A percentile compares a stretch with the other conserved stretches of the same genome.
phyloP scores from a whole-genome alignment of 1,140 invertebrate genomes.

The Hypothenemus hampei region DNA sequence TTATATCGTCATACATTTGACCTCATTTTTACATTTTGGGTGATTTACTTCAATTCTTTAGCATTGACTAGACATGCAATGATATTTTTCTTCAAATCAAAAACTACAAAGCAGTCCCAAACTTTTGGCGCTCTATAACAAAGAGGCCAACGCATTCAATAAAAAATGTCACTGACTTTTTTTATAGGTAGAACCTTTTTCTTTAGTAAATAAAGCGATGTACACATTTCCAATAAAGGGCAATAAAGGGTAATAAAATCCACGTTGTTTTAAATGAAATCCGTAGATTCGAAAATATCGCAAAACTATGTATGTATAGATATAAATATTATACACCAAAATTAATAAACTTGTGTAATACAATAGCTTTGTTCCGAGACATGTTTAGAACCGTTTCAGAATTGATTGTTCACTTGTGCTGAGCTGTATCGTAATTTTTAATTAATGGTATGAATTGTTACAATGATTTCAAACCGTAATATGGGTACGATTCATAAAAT shows the following conservation, averaged over 20 bases:
- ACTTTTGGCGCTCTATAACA: background rate
- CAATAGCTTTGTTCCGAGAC: no score
- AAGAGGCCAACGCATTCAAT: background rate
- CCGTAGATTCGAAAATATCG: background rate
- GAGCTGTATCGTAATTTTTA: no score
- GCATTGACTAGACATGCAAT: background rate
- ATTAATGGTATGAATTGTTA: no score
- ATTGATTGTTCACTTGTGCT: no score
- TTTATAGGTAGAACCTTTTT: no score
- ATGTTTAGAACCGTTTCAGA: no score
- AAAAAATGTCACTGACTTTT: no score
- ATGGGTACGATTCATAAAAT: no score
- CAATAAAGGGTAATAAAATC: background rate
- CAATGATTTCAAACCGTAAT: no score
- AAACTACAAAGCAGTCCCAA: background rate
- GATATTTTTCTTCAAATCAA: background rate
- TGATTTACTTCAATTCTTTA: conserved; percentile 1
- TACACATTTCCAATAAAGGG: background rate
- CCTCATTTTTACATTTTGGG: background rate
- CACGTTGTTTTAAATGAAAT: background rate
- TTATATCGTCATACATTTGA: background rate
- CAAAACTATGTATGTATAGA: no score
- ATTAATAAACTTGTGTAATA: no score
- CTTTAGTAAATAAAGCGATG: background rate
- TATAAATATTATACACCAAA: no score